phyloP scores from a whole-genome alignment of 2,797 vertebrate genomes.

The Hemibagrus guttatus region DNA sequence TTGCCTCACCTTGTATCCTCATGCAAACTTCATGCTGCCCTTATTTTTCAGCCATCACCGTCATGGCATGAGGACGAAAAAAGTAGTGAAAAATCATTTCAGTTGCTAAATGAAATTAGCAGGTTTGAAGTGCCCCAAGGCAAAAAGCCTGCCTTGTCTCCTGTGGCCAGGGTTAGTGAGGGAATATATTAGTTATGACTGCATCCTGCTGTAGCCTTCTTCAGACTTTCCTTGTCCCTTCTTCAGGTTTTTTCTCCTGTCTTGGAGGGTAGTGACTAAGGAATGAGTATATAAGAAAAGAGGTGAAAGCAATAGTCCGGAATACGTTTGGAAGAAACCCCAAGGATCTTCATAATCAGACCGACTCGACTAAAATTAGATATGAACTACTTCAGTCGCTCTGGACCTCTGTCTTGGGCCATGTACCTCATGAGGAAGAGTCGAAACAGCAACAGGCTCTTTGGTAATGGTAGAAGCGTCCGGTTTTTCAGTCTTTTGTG shows the following conservation, averaged over 20 bases:
- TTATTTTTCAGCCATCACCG: constrained; percentile 43
- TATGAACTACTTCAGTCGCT: constrained; percentile 74
- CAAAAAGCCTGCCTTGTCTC: constrained; percentile 80
- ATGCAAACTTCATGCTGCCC: constrained; percentile 39
- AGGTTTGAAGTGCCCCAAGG: constrained; percentile 80
- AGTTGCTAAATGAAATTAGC: constrained; percentile 83
- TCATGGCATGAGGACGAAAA: constrained; percentile 43
- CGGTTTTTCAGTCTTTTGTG: background rate
- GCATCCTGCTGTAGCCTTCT: constrained; percentile 58
- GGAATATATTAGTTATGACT: constrained; percentile 76
- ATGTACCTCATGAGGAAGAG: constrained; percentile 81
- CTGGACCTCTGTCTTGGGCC: constrained; percentile 75
- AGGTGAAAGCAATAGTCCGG: background rate
- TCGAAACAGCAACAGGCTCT: constrained; percentile 66
- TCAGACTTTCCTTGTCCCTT: constrained; percentile 45
- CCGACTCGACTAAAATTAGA: background rate
- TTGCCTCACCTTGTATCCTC: constrained; percentile 16
- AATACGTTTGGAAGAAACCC: background rate
- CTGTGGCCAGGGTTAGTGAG: constrained; percentile 80
- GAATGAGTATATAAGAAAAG: constrained; percentile 69
- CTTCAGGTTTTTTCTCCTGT: constrained; percentile 58
- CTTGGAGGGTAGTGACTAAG: constrained; percentile 53
- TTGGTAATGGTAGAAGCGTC: constrained; percentile 68
- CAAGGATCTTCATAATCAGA: background rate
- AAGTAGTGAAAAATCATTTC: constrained; percentile 71